Conservation (phyloP, 2,797 vertebrate genomes). For the Anableps anableps region DNA sequence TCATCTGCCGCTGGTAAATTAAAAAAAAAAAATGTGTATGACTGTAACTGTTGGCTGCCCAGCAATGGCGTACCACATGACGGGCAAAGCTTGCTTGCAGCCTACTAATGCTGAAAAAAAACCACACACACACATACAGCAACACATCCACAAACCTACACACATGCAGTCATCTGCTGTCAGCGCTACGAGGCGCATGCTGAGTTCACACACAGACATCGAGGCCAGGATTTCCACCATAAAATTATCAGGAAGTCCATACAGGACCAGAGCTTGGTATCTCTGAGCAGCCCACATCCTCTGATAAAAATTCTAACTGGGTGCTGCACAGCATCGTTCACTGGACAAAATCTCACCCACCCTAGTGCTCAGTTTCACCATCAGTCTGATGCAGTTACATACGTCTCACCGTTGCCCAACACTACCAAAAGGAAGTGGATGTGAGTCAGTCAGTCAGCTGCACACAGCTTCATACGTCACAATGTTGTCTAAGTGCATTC, state of each 20-base stretch:
- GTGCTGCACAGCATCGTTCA: neutral
- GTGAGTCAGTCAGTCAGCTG: constrained; percentile 75
- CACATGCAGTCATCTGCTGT: constrained; percentile 62
- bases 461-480: constrained; percentile 65
- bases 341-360: constrained; percentile 1
- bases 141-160: constrained; percentile 62
- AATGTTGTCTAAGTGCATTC: constrained; percentile 59
- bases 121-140: constrained; percentile 39
- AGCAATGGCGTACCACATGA: constrained; percentile 71
- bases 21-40: constrained; percentile 18
- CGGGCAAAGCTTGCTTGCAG: constrained; percentile 77
- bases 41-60: constrained; percentile 65
- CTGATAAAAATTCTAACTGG: constrained; percentile 11
- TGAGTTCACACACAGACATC: constrained; percentile 51
- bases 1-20: constrained; percentile 42
- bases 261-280: constrained; percentile 23
- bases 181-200: constrained; percentile 59
- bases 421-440: constrained; percentile 65
- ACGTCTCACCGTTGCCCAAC: constrained; percentile 59
- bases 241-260: constrained; percentile 59
- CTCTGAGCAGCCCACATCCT: constrained; percentile 30
- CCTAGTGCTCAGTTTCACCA: constrained; percentile 32
- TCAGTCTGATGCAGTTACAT: constrained; percentile 52
- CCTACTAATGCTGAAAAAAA: constrained; percentile 54
- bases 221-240: constrained; percentile 68